These are phyloP conservation scores for Zosterops lateralis DNA, from an alignment of 2,113 vertebrate species.

Conservation along the genomic window DNA sequence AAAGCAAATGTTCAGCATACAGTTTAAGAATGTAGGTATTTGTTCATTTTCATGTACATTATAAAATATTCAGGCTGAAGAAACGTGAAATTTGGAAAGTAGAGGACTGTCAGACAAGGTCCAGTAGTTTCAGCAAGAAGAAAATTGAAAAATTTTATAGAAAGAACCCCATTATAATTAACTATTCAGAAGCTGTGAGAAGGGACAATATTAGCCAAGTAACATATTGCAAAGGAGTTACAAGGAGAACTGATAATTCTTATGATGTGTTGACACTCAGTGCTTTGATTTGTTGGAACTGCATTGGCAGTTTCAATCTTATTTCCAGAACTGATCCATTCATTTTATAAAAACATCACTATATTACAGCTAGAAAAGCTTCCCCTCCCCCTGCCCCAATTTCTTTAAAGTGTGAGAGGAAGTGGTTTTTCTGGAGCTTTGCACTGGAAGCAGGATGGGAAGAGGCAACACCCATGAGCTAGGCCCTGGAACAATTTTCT, in stretches of 20 bases:
- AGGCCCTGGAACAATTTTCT: background rate
- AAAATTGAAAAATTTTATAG: constrained; percentile 5
- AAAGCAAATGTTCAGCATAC: background rate
- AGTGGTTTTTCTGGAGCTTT: background rate
- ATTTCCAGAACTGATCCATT: background rate
- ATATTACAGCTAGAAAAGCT: background rate
- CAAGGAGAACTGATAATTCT: background rate
- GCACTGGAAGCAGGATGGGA: background rate
- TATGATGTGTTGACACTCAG: background rate
- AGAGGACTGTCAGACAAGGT: background rate
- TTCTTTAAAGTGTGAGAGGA: background rate
- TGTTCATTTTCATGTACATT: background rate
- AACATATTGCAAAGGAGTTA: background rate
- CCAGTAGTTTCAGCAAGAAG: background rate
- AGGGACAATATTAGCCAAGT: background rate
- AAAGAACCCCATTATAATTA: background rate
- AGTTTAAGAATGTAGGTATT: background rate
- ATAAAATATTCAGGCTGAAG: background rate
- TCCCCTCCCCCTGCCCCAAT: accelerated
- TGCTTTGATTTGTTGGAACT: background rate
- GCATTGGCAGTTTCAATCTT: background rate
- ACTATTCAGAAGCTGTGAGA: background rate
- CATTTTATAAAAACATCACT: background rate
- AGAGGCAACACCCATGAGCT: background rate
- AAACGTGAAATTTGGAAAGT: constrained; percentile 2